Evolutionary conservation across 2,797 vertebrate genomes (phyloP).

Genomic region (Propithecus deckenii): DNA sequence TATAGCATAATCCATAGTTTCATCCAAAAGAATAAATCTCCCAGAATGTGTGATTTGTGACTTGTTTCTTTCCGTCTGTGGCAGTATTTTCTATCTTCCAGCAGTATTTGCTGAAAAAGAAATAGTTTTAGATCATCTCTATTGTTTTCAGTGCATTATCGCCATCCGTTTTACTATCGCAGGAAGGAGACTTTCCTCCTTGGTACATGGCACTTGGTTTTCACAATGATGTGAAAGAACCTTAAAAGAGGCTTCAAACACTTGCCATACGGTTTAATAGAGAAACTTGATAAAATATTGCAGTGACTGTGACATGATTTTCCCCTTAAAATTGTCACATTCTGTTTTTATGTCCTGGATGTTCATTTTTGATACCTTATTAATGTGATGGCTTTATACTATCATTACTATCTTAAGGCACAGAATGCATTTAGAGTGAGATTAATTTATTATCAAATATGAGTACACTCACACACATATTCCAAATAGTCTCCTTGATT

Average conservation of each 20-base stretch:
- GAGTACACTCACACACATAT: not conserved
- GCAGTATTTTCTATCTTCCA: not conserved
- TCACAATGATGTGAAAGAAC: not conserved
- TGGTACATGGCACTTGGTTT: not conserved
- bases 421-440: not conserved
- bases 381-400: not conserved
- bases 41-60: not conserved
- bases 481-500: not conserved
- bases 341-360: not conserved
- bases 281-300: not conserved
- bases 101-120: not conserved
- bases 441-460: conserved; percentile 35
- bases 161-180: not conserved
- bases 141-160: not conserved
- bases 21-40: not conserved
- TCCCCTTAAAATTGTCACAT: not conserved
- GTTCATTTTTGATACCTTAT: not conserved
- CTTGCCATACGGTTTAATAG: not conserved
- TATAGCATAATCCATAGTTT: not conserved
- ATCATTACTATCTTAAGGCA: not conserved
- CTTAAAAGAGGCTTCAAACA: not conserved
- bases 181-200: not conserved
- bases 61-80: not conserved
- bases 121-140: not conserved
- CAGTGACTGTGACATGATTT: not conserved